Evolutionary conservation across 1,140 invertebrate species (phyloP), one percentile per base, ranked within the genome.

Genomic region (Mycetomoellerius zeteki): DNA sequence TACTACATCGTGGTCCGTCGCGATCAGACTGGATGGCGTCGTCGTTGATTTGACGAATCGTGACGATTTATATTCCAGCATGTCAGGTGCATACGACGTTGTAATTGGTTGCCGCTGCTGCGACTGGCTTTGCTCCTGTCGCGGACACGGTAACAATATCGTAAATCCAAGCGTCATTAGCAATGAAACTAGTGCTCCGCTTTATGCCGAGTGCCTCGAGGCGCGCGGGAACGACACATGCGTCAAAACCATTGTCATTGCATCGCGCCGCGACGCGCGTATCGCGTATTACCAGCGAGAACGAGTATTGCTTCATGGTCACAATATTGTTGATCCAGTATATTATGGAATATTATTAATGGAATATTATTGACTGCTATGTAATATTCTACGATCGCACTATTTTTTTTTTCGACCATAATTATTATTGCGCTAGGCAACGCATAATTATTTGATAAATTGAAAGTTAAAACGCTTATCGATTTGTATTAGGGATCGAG

Each of bases 161-260:
- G 81, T 90, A 90, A 90, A 90, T 88, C 81, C 71, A 50, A 50
- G 47, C 69, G 89, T 90, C 89, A 90, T 78, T 50, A 77, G 58
- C 89, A 90, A 90, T 64, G 47, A 85, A 84, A 60, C 50, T 62
- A 54, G 54, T 56, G 33, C n/a, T 50, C 47, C n/a, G 65, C 65
- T 89, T 54, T 62, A 67, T 67, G 56, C 71, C 77, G 27, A 73
- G 37, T 58, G 16, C 24, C 24, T 14, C 52, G 24, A 54, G 14
- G 33, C 52, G 12, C 21, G 33, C 37, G 37, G 54, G 3, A 30
- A 60, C 47, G 67, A 27, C 16, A 82, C 52, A 54, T 73, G 78
- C 30, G 27, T 47, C 37, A 47, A 60, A 60, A 73, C 67, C 54
- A 72, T 50, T 47, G 67, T 71, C 52, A 75, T 75, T 56, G 50